A percentile compares a stretch with the other conserved stretches of the same genome.
Evolutionary conservation across 1,140 invertebrate species (phyloP).

Genomic region (Lamellibrachia luymesi): DNA sequence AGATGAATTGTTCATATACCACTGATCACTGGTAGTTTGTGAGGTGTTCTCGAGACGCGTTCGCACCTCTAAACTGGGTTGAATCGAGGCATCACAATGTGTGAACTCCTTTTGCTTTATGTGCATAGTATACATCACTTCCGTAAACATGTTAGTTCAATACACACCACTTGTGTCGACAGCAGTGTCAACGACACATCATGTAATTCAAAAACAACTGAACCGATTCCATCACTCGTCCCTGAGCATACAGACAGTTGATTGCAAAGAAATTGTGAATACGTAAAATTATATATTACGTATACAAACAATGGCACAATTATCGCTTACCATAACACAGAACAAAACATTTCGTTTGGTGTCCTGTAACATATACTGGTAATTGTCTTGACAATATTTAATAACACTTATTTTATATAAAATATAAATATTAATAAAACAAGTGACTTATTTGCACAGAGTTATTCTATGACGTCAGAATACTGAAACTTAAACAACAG

Average conservation of each 20-base stretch:
- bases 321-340: no score
- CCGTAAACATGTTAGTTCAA: neutral
- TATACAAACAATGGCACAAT: no score
- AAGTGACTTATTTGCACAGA: neutral
- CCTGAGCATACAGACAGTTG: no score
- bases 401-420: neutral
- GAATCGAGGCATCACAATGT: no score
- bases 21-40: neutral
- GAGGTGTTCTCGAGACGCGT: no score
- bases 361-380: no score
- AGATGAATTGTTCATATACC: neutral
- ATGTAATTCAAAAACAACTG: neutral
- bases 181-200: neutral
- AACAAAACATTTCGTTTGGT: no score
- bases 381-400: no score
- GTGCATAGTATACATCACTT: neutral
- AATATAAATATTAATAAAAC: neutral
- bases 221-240: no score
- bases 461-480: neutral
- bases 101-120: neutral
- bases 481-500: neutral
- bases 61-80: no score
- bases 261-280: no score
- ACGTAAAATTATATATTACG: no score
- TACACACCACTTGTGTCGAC: neutral